Percentiles rank a stretch among this genome's conserved stretches.
These are phyloP conservation scores for Drosophila lacertosa DNA, from an alignment of 1,140 invertebrate genomes.

Conservation along the genomic window DNA sequence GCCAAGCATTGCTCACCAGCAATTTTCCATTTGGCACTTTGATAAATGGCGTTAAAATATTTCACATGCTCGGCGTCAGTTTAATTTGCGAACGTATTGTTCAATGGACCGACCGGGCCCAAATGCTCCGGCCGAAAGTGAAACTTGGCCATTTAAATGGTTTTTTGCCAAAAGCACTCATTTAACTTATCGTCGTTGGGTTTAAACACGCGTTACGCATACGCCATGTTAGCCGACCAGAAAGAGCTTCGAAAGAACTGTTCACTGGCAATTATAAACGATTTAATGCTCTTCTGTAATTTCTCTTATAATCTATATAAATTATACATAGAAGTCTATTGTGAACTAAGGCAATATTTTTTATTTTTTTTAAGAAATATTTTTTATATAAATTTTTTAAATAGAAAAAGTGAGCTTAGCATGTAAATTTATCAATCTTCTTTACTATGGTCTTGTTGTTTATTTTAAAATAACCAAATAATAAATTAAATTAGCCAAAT, in stretches of 20 bases:
- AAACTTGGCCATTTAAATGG: constrained; percentile 52
- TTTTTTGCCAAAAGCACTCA: constrained; percentile 3
- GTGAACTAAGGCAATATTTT: no score
- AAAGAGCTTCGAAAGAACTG: neutral
- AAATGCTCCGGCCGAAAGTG: constrained; percentile 27
- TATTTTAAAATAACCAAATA: no score
- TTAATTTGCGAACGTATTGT: constrained; percentile 50
- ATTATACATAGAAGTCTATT: no score
- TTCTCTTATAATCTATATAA: no score
- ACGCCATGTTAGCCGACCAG: constrained; percentile 12
- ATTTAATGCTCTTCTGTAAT: neutral
- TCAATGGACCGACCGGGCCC: constrained; percentile 15
- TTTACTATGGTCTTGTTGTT: no score
- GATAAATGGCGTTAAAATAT: constrained; percentile 82
- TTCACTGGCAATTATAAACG: neutral
- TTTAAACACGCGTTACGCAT: constrained; percentile 39
- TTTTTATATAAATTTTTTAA: no score
- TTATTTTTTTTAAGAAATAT: no score
- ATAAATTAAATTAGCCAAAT: no score
- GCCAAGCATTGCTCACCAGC: constrained; percentile 12
- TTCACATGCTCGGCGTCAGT: constrained; percentile 56
- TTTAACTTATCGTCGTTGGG: constrained; percentile 32
- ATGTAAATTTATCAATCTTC: no score
- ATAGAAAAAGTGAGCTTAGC: no score
- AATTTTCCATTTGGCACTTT: constrained; percentile 59